Conservation (phyloP, 2,113 vertebrate genomes). For the Albula goreensis region DNA sequence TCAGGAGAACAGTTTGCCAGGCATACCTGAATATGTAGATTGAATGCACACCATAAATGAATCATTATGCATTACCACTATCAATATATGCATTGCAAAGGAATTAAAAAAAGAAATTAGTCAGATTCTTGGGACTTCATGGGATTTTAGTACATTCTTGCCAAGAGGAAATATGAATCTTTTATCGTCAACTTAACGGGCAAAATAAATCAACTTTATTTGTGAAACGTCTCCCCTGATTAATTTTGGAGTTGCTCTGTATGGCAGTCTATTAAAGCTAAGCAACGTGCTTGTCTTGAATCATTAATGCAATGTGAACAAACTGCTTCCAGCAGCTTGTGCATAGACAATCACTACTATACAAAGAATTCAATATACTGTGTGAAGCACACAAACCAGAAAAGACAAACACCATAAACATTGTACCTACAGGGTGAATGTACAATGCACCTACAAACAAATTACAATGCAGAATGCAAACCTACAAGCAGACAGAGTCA, state of each 20-base stretch:
- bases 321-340: slow-evolving; percentile 54
- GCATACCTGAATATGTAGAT: slow-evolving; percentile 61
- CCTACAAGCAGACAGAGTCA: background rate
- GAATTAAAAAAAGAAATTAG: slow-evolving; percentile 54
- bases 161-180: slow-evolving; percentile 53
- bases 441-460: background rate
- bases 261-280: slow-evolving; percentile 59
- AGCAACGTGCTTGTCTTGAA: slow-evolving; percentile 49
- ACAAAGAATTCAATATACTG: slow-evolving; percentile 31
- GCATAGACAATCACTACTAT: slow-evolving; percentile 50
- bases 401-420: background rate
- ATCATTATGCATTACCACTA: slow-evolving; percentile 48
- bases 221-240: slow-evolving; percentile 68
- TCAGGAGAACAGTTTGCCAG: slow-evolving; percentile 43
- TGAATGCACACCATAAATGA: slow-evolving; percentile 66
- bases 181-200: slow-evolving; percentile 56
- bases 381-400: background rate
- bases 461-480: background rate
- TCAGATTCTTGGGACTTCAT: slow-evolving; percentile 37
- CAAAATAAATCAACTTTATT: slow-evolving; percentile 63
- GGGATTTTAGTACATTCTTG: slow-evolving; percentile 47
- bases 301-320: slow-evolving; percentile 46
- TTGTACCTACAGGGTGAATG: background rate
- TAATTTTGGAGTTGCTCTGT: slow-evolving; percentile 53
- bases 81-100: background rate